These are phyloP conservation scores for Lasioglossum leucozonium DNA, from an alignment of 2,888 invertebrate genomes.

Conservation along the genomic window DNA sequence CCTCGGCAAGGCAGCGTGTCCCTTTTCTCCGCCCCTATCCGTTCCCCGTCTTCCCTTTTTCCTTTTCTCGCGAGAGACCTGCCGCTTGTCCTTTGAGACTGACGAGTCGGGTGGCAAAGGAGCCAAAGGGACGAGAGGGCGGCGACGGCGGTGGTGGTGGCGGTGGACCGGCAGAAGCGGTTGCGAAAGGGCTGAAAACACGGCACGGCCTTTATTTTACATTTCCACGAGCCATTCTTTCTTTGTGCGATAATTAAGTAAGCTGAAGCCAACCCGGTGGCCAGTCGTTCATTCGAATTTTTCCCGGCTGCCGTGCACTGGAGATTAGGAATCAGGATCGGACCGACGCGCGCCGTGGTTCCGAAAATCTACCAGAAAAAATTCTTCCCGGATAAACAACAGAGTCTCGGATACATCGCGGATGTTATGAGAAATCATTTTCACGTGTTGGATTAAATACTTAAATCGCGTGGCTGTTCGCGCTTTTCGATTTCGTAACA, in stretches of 20 bases:
- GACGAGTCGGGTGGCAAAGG: constrained; percentile 65
- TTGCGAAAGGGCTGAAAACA: constrained; percentile 71
- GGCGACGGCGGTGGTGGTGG: constrained; percentile 31
- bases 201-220: constrained; percentile 74
- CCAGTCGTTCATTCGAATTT: constrained; percentile 68
- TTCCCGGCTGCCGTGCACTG: constrained; percentile 49
- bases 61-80: constrained; percentile 55
- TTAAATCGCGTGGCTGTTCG: too few relatives aligned
- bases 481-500: too few relatives aligned
- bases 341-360: not conserved
- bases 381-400: not conserved
- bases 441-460: too few relatives aligned
- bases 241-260: constrained; percentile 76
- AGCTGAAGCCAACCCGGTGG: constrained; percentile 72
- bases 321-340: constrained; percentile 14
- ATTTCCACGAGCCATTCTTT: constrained; percentile 74
- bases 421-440: not conserved
- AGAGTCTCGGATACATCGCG: accelerated
- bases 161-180: constrained; percentile 51
- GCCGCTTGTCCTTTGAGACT: constrained; percentile 73
- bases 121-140: constrained; percentile 48
- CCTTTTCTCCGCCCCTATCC: constrained; percentile 16
- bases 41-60: constrained; percentile 28
- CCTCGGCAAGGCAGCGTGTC: constrained; percentile 31
- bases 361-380: not conserved